phyloP scores from a whole-genome alignment of 1,140 invertebrate species.

The Hydropsyche tenuis region DNA sequence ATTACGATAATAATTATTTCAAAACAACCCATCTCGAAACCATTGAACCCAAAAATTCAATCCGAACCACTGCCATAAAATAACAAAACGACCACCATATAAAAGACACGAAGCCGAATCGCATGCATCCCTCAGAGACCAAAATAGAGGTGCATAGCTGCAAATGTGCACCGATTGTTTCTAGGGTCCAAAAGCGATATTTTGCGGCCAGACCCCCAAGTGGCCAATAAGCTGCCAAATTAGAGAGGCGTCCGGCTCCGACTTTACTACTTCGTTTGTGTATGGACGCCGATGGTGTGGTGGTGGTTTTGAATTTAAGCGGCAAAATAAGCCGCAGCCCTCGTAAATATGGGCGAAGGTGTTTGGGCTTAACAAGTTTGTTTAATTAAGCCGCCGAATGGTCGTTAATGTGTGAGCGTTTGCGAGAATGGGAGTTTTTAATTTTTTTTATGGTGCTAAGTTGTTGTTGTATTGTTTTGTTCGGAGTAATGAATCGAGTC shows the following conservation, averaged over 20 bases:
- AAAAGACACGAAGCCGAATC: no score
- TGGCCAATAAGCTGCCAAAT: constrained; percentile 48
- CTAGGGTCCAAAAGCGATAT: constrained; percentile 6
- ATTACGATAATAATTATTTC: no score
- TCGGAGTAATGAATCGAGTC: no score
- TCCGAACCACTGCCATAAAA: no score
- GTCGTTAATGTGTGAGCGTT: no score
- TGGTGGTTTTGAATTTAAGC: constrained; percentile 37
- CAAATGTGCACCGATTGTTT: neutral
- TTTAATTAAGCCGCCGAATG: constrained; percentile 26
- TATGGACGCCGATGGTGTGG: neutral
- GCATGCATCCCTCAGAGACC: neutral
- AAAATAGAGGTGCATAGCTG: neutral
- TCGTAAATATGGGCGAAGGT: constrained; percentile 27
- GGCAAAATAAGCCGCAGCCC: constrained; percentile 20
- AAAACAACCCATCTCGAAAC: no score
- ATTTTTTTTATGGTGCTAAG: no score
- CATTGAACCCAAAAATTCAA: no score
- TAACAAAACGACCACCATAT: no score
- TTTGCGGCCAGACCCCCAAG: constrained; percentile 41
- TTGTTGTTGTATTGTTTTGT: no score
- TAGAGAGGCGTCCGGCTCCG: constrained; percentile 37
- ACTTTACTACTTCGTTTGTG: constrained; percentile 45
- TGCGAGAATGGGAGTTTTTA: no score
- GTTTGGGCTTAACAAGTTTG: constrained; percentile 28